Conservation (phyloP, 2,797 vertebrate genomes). For the Thaleichthys pacificus region DNA sequence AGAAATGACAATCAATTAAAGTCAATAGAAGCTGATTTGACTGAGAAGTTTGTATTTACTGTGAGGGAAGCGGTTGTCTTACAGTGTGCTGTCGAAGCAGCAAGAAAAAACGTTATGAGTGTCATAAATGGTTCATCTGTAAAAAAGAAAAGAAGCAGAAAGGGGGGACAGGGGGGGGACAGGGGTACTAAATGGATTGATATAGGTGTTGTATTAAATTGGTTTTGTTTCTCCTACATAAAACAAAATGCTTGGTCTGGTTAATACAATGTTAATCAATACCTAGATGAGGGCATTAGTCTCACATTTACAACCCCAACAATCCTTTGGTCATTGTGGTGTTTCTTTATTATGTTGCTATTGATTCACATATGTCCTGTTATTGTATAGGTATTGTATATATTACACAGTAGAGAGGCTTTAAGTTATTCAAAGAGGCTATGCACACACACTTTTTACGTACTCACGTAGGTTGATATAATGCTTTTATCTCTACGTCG, state of each 20-base stretch:
- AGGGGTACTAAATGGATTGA: slow-evolving; percentile 10
- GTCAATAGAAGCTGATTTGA: slow-evolving; percentile 71
- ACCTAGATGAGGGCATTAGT: slow-evolving; percentile 12
- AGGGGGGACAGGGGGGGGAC: too few relatives aligned
- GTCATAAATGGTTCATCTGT: slow-evolving; percentile 45
- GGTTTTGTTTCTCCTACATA: slow-evolving; percentile 10
- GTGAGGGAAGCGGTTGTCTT: slow-evolving; percentile 58
- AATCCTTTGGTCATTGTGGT: neutral
- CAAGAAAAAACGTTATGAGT: slow-evolving; percentile 57
- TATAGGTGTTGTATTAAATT: slow-evolving; percentile 32
- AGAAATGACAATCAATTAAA: slow-evolving; percentile 72
- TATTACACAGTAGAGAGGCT: neutral
- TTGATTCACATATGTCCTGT: slow-evolving; percentile 9
- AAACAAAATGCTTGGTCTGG: slow-evolving; percentile 15
- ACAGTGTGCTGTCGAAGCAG: slow-evolving; percentile 53
- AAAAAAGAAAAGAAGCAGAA: slow-evolving; percentile 27
- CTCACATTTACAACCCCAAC: slow-evolving; percentile 4
- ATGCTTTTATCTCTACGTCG: too few relatives aligned
- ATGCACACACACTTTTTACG: too few relatives aligned
- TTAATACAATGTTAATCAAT: slow-evolving; percentile 15
- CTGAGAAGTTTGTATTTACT: slow-evolving; percentile 71
- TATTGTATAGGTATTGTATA: neutral
- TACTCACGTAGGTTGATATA: too few relatives aligned
- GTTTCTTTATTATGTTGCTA: neutral
- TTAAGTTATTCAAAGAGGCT: too few relatives aligned